A percentile compares a stretch with the other conserved stretches of the same genome.
phyloP scores from a whole-genome alignment of 1,140 invertebrate species.

The Hycleus cichorii region DNA sequence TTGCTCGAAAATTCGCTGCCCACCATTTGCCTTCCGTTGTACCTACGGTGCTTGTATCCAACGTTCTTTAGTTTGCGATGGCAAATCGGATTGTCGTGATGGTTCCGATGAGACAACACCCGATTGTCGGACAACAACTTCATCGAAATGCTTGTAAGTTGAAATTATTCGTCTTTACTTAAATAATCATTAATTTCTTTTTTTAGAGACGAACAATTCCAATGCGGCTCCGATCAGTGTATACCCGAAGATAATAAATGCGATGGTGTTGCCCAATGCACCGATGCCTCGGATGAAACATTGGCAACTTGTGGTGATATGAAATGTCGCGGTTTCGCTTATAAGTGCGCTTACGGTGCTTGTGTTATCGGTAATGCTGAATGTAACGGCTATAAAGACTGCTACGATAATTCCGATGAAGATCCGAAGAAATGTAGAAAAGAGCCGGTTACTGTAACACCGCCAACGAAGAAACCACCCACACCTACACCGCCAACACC shows the following conservation, averaged over 20 bases:
- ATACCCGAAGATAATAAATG: slow-evolving; percentile 47
- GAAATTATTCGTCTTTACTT: too few species aligned
- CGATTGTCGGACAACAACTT: not conserved
- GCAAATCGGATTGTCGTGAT: slow-evolving; percentile 50
- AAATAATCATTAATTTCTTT: not conserved
- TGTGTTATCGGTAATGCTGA: slow-evolving; percentile 27
- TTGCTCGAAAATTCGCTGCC: slow-evolving; percentile 16
- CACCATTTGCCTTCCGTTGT: slow-evolving; percentile 43
- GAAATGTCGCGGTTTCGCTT: slow-evolving; percentile 26
- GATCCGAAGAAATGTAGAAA: slow-evolving; percentile 10
- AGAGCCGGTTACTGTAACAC: not conserved
- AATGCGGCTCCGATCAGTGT: slow-evolving; percentile 50
- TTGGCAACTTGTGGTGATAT: slow-evolving; percentile 31
- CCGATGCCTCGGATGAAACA: slow-evolving; percentile 57
- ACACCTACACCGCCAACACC: slow-evolving; percentile 41
- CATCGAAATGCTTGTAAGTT: too few species aligned
- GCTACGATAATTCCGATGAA: slow-evolving; percentile 65
- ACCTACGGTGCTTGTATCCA: slow-evolving; percentile 49
- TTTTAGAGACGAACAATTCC: slow-evolving; percentile 39
- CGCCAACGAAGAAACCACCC: slow-evolving; percentile 36
- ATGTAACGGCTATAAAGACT: slow-evolving; percentile 55
- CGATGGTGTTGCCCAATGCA: slow-evolving; percentile 47
- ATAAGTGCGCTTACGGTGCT: slow-evolving; percentile 35
- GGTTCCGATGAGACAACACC: slow-evolving; percentile 47
- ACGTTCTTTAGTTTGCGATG: slow-evolving; percentile 46